phyloP scores from a whole-genome alignment of 1,140 invertebrate species.

The Zaprionus africanus region DNA sequence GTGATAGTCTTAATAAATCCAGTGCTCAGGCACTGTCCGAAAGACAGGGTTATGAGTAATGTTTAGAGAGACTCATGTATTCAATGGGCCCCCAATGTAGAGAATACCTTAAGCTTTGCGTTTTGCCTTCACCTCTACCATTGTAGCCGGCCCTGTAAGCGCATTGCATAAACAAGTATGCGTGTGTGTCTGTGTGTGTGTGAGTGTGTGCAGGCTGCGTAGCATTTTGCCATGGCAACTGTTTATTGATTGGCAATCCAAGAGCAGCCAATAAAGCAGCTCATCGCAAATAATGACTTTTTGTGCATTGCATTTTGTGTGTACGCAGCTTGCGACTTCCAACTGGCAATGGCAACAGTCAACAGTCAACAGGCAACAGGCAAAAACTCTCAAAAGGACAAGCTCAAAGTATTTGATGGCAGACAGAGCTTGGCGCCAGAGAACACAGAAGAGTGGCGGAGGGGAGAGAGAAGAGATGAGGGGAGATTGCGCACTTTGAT shows the following conservation, averaged over 20 bases:
- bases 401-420: background rate
- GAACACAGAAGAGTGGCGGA: no score
- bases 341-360: slow-evolving; percentile 54
- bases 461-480: background rate
- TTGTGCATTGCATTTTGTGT: slow-evolving; percentile 3
- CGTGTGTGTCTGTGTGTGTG: background rate
- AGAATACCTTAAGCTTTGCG: slow-evolving; percentile 6
- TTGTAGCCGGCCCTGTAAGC: background rate
- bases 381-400: slow-evolving; percentile 57
- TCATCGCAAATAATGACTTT: slow-evolving; percentile 11
- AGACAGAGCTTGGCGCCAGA: background rate
- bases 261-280: slow-evolving; percentile 13
- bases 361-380: slow-evolving; percentile 42
- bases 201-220: background rate
- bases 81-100: slow-evolving; percentile 2
- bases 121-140: background rate
- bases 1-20: slow-evolving; percentile 27
- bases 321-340: slow-evolving; percentile 40
- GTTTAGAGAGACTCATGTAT: background rate
- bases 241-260: slow-evolving; percentile 30
- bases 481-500: background rate
- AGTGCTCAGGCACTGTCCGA: background rate
- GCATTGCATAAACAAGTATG: background rate
- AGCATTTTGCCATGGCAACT: slow-evolving; percentile 24
- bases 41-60: background rate